phyloP scores from a whole-genome alignment of 2,888 invertebrate species.

The Amiota minor region DNA sequence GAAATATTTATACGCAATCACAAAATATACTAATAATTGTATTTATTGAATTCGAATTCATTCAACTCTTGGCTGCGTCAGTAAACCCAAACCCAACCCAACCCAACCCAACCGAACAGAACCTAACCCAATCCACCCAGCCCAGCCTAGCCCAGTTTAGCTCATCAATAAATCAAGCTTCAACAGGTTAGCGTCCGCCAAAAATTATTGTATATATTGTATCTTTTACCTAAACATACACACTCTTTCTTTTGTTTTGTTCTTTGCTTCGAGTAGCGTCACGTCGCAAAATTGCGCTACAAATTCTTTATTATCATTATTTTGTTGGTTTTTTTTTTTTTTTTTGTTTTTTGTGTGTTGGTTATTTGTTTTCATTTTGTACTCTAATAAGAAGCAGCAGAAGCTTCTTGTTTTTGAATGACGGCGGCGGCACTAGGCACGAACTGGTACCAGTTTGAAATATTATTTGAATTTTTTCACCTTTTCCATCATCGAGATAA shows the following conservation, averaged over 20 bases:
- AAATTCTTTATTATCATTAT: not conserved
- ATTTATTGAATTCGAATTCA: not conserved
- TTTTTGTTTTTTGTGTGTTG: not conserved
- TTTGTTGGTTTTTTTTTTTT: not conserved
- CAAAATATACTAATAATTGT: too few relatives aligned
- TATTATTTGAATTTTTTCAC: too few relatives aligned
- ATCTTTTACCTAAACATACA: too few relatives aligned
- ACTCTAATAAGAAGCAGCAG: not conserved
- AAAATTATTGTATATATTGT: constrained; percentile 13
- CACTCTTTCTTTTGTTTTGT: not conserved
- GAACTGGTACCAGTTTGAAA: constrained; percentile 59
- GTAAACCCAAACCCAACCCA: not conserved
- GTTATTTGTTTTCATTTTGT: not conserved
- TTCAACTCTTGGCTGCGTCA: not conserved
- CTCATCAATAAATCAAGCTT: constrained; percentile 16
- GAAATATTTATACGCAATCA: too few relatives aligned
- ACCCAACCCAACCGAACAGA: not conserved
- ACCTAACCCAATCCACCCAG: not conserved
- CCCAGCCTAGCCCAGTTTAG: not conserved
- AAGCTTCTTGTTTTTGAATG: constrained; percentile 34
- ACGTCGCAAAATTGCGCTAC: constrained; percentile 1
- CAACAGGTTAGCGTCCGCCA: constrained; percentile 26
- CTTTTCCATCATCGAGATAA: too few relatives aligned
- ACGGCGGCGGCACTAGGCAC: constrained; percentile 57
- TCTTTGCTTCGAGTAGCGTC: not conserved